phyloP scores from a whole-genome alignment of 1,140 invertebrate genomes.

The Contarinia nasturtii region DNA sequence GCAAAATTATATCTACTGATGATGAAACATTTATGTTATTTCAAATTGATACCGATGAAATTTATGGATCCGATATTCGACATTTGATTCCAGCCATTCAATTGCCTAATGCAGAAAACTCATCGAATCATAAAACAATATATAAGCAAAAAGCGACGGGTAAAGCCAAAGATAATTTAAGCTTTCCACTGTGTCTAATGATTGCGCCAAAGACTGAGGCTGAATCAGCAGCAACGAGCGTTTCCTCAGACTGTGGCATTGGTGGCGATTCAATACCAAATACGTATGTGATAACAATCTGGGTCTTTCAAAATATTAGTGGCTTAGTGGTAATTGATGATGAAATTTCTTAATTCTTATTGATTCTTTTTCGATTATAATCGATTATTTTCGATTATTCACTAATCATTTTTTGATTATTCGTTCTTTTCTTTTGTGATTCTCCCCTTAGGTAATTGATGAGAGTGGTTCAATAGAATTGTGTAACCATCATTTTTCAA shows the following conservation, averaged over 20 bases:
- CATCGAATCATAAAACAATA: conserved; percentile 19
- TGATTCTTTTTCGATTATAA: no score
- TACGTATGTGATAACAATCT: conserved; percentile 26
- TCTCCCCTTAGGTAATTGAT: no score
- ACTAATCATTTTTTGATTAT: no score
- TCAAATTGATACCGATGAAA: conserved; percentile 28
- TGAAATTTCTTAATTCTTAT: no score
- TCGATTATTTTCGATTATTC: no score
- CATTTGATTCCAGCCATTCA: conserved; percentile 30
- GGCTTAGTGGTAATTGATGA: conserved; percentile 41
- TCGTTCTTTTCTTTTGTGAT: no score
- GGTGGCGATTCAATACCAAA: conserved; percentile 1
- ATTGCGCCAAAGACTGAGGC: conserved; percentile 22
- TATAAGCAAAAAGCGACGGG: conserved; percentile 40
- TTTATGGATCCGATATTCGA: conserved; percentile 26
- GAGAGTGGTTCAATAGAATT: conserved; percentile 38
- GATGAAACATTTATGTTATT: conserved; percentile 27
- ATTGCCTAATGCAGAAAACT: conserved; percentile 22
- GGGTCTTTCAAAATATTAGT: conserved; percentile 45
- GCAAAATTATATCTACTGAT: conserved; percentile 25
- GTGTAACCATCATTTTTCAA: conserved; percentile 45
- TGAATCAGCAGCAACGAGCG: conserved; percentile 9
- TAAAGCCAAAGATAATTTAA: conserved; percentile 35
- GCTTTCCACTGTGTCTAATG: conserved; percentile 39
- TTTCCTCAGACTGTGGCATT: no score